These are phyloP conservation scores for Syngnathus typhle DNA, from an alignment of 2,113 vertebrate species.

Conservation along the genomic window DNA sequence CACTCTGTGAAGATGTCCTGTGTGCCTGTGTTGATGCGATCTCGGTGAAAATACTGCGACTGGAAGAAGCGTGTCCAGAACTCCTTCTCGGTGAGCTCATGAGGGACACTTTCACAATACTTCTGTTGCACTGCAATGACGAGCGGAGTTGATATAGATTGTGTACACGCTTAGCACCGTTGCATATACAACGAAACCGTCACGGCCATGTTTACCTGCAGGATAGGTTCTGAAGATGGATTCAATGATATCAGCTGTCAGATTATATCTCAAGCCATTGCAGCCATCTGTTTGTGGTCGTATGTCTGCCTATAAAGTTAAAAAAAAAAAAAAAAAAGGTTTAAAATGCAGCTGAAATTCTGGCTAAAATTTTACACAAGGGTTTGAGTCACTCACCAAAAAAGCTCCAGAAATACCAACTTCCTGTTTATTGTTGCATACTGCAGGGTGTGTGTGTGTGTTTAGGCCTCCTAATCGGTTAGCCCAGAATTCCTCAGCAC, in stretches of 20 bases:
- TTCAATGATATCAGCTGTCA: constrained; percentile 96
- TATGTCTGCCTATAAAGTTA: constrained; percentile 83
- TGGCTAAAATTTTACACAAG: not conserved
- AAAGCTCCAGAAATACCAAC: constrained; percentile 98
- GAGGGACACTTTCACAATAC: constrained; percentile 94
- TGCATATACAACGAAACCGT: not conserved
- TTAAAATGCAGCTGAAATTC: not conserved
- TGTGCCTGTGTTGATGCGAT: constrained; percentile 88
- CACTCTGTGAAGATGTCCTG: constrained; percentile 98
- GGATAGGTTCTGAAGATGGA: constrained; percentile 98
- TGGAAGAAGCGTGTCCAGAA: constrained; percentile 99
- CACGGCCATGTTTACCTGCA: constrained; percentile 75
- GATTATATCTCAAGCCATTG: constrained; percentile 93
- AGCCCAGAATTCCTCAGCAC: constrained; percentile 97
- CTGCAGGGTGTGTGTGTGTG: constrained; percentile 67
- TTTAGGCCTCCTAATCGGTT: constrained; percentile 87
- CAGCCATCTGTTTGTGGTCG: constrained; percentile 96
- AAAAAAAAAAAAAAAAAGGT: constrained; percentile 12
- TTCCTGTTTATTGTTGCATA: constrained; percentile 84
- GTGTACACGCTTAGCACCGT: not conserved
- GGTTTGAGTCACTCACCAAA: constrained; percentile 74
- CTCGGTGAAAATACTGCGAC: constrained; percentile 98
- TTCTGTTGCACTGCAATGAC: constrained; percentile 91
- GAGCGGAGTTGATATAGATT: constrained; percentile 7
- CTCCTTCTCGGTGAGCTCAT: constrained; percentile 93